A percentile compares a stretch with the other conserved stretches of the same genome.
phyloP scores from a whole-genome alignment of 2,888 invertebrate genomes.

The Idaea dimidiata region DNA sequence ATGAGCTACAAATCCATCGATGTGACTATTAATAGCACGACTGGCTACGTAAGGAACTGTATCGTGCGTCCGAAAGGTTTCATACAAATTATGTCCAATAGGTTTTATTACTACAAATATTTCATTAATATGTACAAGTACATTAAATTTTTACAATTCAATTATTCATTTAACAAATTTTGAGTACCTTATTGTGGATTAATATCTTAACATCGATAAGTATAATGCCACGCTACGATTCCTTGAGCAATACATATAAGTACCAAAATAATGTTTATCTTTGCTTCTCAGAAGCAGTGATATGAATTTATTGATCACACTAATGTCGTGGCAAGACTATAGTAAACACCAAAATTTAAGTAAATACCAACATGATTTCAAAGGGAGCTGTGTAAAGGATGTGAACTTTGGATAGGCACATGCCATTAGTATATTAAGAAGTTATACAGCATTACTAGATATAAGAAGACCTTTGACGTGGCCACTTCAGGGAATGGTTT shows the following conservation, averaged over 20 bases:
- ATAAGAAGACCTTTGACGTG: constrained; percentile 36
- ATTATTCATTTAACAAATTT: constrained; percentile 50
- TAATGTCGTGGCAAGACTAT: constrained; percentile 29
- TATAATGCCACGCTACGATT: constrained; percentile 50
- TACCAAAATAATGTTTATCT: constrained; percentile 73
- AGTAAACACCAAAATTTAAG: constrained; percentile 13
- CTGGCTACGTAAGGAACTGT: constrained; percentile 77
- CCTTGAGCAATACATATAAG: constrained; percentile 70
- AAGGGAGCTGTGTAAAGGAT: constrained; percentile 50
- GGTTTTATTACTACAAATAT: constrained; percentile 47
- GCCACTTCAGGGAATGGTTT: constrained; percentile 39
- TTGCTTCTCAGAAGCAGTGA: constrained; percentile 66
- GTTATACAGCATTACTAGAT: constrained; percentile 47
- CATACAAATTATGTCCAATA: constrained; percentile 69
- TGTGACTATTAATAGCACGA: constrained; percentile 71
- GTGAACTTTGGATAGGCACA: constrained; percentile 56
- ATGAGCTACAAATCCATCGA: constrained; percentile 49
- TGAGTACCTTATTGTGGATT: constrained; percentile 43
- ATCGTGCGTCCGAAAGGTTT: constrained; percentile 74
- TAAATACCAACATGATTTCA: background rate
- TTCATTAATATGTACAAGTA: constrained; percentile 57
- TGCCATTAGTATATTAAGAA: constrained; percentile 50
- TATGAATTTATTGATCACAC: constrained; percentile 70
- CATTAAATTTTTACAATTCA: constrained; percentile 37
- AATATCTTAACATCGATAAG: constrained; percentile 45